These are phyloP conservation scores for Trichogramma dendrolimi DNA, from an alignment of 2,888 invertebrate species.

Conservation along the genomic window DNA sequence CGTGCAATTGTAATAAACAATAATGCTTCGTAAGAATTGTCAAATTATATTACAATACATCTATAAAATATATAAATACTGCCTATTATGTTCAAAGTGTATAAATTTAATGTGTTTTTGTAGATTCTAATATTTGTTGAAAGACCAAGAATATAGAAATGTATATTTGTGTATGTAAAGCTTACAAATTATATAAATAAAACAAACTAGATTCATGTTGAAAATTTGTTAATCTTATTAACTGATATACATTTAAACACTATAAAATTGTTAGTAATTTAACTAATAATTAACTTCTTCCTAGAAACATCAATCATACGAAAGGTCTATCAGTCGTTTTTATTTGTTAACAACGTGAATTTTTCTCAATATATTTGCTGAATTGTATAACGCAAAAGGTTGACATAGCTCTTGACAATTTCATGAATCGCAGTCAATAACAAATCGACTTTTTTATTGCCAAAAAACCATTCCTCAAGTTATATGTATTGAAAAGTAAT, in stretches of 20 bases:
- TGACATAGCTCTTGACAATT: too few relatives aligned
- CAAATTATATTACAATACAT: slow-evolving; percentile 8
- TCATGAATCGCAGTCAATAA: too few relatives aligned
- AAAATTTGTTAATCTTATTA: neutral
- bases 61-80: slow-evolving; percentile 21
- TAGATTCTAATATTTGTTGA: slow-evolving; percentile 23
- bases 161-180: slow-evolving; percentile 20
- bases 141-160: slow-evolving; percentile 21
- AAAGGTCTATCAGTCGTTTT: too few relatives aligned
- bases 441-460: too few relatives aligned
- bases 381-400: too few relatives aligned
- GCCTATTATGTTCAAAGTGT: slow-evolving; percentile 24
- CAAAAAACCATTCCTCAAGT: too few relatives aligned
- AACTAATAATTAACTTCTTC: too few relatives aligned
- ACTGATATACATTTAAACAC: neutral
- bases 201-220: neutral
- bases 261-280: too few relatives aligned
- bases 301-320: too few relatives aligned
- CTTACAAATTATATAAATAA: slow-evolving; percentile 22
- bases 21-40: slow-evolving; percentile 12
- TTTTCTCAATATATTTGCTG: too few relatives aligned
- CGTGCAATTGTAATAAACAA: slow-evolving; percentile 20
- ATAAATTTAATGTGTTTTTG: slow-evolving; percentile 23
- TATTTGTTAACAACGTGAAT: too few relatives aligned
- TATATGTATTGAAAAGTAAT: too few relatives aligned